phyloP scores from a whole-genome alignment of 2,113 vertebrate genomes.

The Aptenodytes patagonicus region DNA sequence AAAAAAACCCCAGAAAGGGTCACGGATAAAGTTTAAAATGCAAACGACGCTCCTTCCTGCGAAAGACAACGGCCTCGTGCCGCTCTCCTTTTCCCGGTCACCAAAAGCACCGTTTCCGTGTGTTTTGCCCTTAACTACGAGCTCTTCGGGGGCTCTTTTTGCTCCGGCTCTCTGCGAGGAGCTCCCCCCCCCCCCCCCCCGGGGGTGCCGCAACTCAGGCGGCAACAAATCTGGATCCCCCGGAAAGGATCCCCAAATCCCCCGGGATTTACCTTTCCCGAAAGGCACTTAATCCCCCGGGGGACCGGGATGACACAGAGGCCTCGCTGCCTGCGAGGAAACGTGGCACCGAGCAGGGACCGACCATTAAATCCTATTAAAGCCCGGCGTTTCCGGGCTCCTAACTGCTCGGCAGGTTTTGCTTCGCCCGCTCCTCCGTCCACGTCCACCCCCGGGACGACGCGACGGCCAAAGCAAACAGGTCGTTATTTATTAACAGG shows the following conservation, averaged over 20 bases:
- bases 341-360: background rate
- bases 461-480: background rate
- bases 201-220: background rate
- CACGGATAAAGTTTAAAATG: background rate
- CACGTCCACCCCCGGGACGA: fast-evolving
- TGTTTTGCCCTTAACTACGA: background rate
- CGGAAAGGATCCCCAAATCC: background rate
- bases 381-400: background rate
- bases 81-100: background rate
- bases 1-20: background rate
- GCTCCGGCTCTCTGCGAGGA: background rate
- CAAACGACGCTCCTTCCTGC: background rate
- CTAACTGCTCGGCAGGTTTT: fast-evolving
- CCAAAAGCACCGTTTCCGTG: fast-evolving
- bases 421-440: background rate
- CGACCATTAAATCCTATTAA: background rate
- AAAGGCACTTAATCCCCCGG: too few species aligned
- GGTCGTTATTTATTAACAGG: background rate
- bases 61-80: background rate
- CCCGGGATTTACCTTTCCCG: background rate
- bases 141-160: background rate
- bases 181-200: too few species aligned
- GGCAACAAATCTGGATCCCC: background rate
- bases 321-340: background rate
- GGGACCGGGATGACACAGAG: background rate